Conservation (phyloP, 2,797 vertebrate genomes). For the Helostoma temminkii region DNA sequence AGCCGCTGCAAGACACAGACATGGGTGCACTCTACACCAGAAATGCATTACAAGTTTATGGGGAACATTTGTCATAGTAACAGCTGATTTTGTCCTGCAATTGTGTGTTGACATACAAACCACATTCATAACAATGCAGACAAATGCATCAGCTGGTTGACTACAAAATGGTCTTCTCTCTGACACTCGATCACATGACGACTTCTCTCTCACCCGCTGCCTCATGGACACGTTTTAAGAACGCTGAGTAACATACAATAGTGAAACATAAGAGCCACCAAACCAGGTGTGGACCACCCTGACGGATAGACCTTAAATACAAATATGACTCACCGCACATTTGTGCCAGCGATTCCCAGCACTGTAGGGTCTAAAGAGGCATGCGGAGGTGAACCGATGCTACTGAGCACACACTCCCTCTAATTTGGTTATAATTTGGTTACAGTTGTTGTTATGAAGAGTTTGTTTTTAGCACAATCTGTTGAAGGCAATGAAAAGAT, state of each 20-base stretch:
- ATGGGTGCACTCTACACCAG: no score
- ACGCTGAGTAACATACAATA: slow-evolving; percentile 26
- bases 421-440: no score
- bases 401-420: no score
- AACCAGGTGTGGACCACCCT: slow-evolving; percentile 29
- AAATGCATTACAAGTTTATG: no score
- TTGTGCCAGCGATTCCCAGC: slow-evolving; percentile 4
- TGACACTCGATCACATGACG: background rate
- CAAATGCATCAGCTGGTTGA: background rate
- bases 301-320: slow-evolving; percentile 2
- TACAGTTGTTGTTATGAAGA: no score
- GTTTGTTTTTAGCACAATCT: no score
- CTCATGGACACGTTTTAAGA: slow-evolving; percentile 8
- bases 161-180: slow-evolving; percentile 1
- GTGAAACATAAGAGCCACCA: slow-evolving; percentile 13
- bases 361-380: background rate
- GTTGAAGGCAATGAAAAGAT: no score
- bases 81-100: background rate
- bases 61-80: no score
- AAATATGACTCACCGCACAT: slow-evolving; percentile 13
- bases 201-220: background rate
- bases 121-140: background rate
- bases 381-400: no score
- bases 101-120: background rate
- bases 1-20: no score